Evolutionary conservation across 1,140 invertebrate genomes (phyloP), one percentile per base, ranked within the genome.

Genomic region (Temnothorax curvispinosus): DNA sequence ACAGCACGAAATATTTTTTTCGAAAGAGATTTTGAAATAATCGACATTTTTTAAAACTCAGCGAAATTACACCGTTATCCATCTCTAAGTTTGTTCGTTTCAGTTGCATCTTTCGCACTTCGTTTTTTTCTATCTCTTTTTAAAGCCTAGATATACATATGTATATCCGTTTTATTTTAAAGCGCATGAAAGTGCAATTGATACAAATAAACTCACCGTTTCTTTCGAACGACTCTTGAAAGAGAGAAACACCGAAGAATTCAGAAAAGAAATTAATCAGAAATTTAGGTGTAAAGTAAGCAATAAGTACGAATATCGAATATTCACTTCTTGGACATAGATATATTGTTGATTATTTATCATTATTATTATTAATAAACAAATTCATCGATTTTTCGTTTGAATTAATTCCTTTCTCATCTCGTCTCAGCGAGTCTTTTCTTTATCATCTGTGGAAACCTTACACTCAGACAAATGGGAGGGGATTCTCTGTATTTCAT

Each of bases 261-360:
- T 72, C 21, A 9, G 9, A 78, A 6, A 77, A 74, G 56, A 50
- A 64, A 77, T 44, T 27, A 77, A 11, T 67, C 60, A 38, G n/a
- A 58, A 80, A 76, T 74, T n/a, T 87, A 69, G 50, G 52, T 85
- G 81, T 38, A 50, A 82, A 82, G 72, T 78, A 69, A n/a, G 64
- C 60, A 54, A 47, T 21, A 87, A 77, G 71, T 82, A 85, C 4
- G 4, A 72, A 74, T 27, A 75, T 52, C 21, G 69, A 76, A 80
- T 60, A 38, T 65, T 56, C 60, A 71, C 77, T 47, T 65, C 65
- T 76, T 56, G 56, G 56, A 74, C n/a, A 74, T 84, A 90, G 65
- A 88, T 91, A 76, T 74, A 18, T 60, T 90, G 87, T 92, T 92
- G 81, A 82, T 88, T 91, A 91, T 88, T 92, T 90, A 89, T 92